These are phyloP conservation scores for Schizotus pectinicornis DNA, from an alignment of 2,888 invertebrate genomes.

Conservation along the genomic window DNA sequence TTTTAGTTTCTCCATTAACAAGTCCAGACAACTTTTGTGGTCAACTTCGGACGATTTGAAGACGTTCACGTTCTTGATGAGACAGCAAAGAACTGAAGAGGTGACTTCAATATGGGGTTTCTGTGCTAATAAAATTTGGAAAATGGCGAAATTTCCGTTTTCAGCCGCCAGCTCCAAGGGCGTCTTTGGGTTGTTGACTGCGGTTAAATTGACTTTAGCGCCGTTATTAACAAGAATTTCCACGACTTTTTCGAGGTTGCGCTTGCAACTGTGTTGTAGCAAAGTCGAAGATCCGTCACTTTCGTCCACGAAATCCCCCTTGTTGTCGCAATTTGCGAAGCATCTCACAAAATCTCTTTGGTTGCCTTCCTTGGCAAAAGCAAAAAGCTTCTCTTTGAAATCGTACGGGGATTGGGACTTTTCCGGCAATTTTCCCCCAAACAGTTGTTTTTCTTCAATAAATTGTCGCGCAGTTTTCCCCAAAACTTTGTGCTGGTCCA, in stretches of 20 bases:
- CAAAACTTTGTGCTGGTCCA: conserved; percentile 57
- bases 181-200: conserved; percentile 60
- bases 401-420: conserved; percentile 18
- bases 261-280: conserved; percentile 54
- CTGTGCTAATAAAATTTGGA: conserved; percentile 62
- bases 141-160: conserved; percentile 64
- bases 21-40: conserved; percentile 66
- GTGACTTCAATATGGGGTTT: conserved; percentile 48
- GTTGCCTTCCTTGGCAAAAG: conserved; percentile 29
- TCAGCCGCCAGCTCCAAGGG: conserved; percentile 69
- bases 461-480: conserved; percentile 65
- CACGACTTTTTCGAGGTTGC: conserved; percentile 64
- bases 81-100: conserved; percentile 34
- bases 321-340: conserved; percentile 15
- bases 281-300: conserved; percentile 54
- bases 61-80: conserved; percentile 56
- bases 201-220: conserved; percentile 62
- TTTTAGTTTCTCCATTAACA: conserved; percentile 64
- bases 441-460: conserved; percentile 56
- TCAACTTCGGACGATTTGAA: conserved; percentile 57
- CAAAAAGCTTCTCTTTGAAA: conserved; percentile 25
- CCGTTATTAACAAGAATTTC: conserved; percentile 61
- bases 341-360: conserved; percentile 45
- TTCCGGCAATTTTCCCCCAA: conserved; percentile 41
- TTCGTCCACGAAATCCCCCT: conserved; percentile 42